These are phyloP conservation scores for Tetranychus urticae DNA, from an alignment of 1,140 invertebrate genomes.

Conservation along the genomic window DNA sequence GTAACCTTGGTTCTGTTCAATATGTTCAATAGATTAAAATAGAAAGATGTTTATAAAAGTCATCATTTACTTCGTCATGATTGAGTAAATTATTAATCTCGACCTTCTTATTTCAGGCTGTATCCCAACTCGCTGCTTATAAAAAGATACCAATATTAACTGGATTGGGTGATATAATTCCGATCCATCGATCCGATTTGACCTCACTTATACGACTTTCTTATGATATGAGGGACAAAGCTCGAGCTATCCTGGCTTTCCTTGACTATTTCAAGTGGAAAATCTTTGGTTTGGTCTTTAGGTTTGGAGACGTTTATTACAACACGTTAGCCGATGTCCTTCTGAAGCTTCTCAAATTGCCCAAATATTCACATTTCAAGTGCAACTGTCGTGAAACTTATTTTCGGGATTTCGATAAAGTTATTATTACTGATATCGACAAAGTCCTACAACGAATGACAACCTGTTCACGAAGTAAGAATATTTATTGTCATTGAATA, in stretches of 20 bases:
- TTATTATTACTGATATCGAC: constrained; percentile 9
- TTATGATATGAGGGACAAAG: constrained; percentile 13
- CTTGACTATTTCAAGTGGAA: constrained; percentile 10
- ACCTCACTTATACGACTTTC: constrained; percentile 11
- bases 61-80: too few species aligned
- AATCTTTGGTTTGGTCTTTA: constrained; percentile 11
- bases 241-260: constrained; percentile 11
- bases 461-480: constrained; percentile 11
- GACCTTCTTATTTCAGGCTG: not conserved
- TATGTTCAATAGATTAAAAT: too few species aligned
- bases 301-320: constrained; percentile 13
- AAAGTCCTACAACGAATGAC: constrained; percentile 10
- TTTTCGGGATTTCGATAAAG: constrained; percentile 8
- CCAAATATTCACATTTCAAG: not conserved
- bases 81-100: too few species aligned
- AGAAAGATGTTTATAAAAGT: too few species aligned
- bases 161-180: constrained; percentile 12
- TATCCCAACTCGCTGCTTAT: constrained; percentile 11
- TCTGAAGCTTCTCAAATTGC: not conserved
- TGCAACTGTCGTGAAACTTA: constrained; percentile 11
- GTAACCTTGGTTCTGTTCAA: too few species aligned
- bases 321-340: constrained; percentile 10
- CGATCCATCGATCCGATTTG: constrained; percentile 6
- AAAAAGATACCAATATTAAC: constrained; percentile 10
- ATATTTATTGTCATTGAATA: too few species aligned